These are phyloP conservation scores for Aptenodytes forsteri DNA, from an alignment of 2,113 vertebrate genomes.

Conservation along the genomic window DNA sequence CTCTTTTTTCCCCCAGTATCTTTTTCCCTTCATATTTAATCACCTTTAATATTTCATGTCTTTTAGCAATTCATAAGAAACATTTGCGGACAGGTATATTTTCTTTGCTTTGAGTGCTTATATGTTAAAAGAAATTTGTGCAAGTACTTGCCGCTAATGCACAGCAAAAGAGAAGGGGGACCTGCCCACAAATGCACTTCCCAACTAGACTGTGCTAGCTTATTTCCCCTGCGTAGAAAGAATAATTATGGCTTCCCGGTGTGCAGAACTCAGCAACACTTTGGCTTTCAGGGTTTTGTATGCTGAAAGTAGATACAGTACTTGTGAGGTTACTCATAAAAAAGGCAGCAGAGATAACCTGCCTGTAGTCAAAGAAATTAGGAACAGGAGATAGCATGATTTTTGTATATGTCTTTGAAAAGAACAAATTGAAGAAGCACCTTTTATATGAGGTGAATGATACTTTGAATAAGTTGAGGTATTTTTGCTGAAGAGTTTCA, in stretches of 20 bases:
- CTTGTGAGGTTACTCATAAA: background rate
- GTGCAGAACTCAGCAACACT: background rate
- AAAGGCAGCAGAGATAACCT: background rate
- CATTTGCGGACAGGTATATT: background rate
- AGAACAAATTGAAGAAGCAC: background rate
- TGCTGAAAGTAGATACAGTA: background rate
- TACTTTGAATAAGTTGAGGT: background rate
- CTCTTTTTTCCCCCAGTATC: background rate
- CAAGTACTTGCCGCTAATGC: background rate
- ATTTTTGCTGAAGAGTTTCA: background rate
- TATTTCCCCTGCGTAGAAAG: background rate
- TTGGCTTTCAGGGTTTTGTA: background rate
- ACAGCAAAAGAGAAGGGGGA: background rate
- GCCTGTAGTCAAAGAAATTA: background rate
- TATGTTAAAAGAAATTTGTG: background rate
- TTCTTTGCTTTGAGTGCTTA: background rate
- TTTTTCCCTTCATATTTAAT: background rate
- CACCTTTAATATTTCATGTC: background rate
- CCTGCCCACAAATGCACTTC: background rate
- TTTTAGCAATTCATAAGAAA: background rate
- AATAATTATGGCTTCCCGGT: background rate
- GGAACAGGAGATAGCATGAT: fast-evolving
- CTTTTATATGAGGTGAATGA: background rate
- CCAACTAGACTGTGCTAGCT: background rate
- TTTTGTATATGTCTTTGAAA: background rate